phyloP scores from a whole-genome alignment of 2,113 vertebrate genomes.

The Grammomys dolichurus region DNA sequence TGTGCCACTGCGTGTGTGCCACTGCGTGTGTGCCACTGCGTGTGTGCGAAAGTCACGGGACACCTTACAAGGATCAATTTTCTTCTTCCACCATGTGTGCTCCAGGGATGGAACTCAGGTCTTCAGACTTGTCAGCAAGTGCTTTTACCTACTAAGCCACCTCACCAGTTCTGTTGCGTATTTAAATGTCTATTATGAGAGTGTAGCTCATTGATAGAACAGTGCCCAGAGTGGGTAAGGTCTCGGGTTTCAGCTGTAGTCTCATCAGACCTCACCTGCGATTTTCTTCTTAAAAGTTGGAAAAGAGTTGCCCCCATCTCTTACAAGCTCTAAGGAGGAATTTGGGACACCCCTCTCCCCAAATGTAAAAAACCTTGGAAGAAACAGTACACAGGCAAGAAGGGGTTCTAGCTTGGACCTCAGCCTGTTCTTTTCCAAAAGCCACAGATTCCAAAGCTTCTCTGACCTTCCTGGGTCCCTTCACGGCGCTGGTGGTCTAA shows the following conservation, averaged over 20 bases:
- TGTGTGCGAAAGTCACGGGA: neutral
- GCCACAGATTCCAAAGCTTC: neutral
- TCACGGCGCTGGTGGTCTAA: neutral
- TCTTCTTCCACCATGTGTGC: neutral
- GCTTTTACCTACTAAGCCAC: neutral
- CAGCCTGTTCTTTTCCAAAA: neutral
- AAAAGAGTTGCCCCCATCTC: neutral
- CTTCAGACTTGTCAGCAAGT: neutral
- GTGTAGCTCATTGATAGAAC: neutral
- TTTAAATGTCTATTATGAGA: neutral
- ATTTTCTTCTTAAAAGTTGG: neutral
- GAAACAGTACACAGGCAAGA: neutral
- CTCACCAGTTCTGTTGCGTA: neutral
- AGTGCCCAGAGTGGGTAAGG: neutral
- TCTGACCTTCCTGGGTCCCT: neutral
- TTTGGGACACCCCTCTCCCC: neutral
- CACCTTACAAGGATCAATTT: neutral
- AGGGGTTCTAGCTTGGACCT: neutral
- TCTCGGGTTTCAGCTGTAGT: neutral
- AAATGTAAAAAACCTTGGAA: neutral
- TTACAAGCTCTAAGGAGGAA: constrained; percentile 14
- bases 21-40: neutral
- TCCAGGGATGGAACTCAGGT: neutral
- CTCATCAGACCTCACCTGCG: neutral
- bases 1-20: no score